These are phyloP conservation scores for Ursus arctos DNA, from an alignment of 2,113 vertebrate genomes.

Conservation along the genomic window DNA sequence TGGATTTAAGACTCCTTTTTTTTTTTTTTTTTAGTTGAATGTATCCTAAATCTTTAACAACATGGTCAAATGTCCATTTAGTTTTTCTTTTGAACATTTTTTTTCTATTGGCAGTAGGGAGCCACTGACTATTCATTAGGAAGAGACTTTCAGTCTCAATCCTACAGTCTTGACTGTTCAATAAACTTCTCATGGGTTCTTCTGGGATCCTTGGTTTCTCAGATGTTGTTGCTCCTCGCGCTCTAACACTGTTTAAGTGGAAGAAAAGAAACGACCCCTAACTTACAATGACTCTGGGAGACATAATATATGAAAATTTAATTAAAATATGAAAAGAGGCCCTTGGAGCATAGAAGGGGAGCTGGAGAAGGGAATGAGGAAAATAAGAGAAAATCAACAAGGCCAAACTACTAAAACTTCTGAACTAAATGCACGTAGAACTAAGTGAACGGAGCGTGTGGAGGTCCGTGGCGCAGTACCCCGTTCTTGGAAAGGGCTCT, in stretches of 20 bases:
- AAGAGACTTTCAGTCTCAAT: not conserved
- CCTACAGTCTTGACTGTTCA: not conserved
- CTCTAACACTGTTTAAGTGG: not conserved
- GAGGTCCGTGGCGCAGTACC: not conserved
- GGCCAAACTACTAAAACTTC: not conserved
- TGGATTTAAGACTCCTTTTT: not conserved
- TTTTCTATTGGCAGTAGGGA: not conserved
- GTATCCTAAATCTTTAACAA: not conserved
- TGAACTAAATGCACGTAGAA: not conserved
- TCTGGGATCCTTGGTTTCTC: not conserved
- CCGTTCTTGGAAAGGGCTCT: not conserved
- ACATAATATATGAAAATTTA: not conserved
- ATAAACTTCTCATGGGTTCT: not conserved
- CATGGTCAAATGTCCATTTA: not conserved
- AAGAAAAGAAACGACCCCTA: not conserved
- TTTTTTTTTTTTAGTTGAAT: not conserved
- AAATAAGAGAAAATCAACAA: not conserved
- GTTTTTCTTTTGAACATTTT: not conserved
- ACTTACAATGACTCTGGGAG: not conserved
- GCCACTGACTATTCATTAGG: not conserved
- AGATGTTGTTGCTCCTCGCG: not conserved
- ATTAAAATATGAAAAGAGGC: not conserved
- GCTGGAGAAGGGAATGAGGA: not conserved
- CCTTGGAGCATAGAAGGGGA: not conserved
- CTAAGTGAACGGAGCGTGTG: rapidly evolving